Base-by-base conservation (phyloP, 2,113 vertebrate genomes). In the Craseonycteris thonglongyai region DNA sequence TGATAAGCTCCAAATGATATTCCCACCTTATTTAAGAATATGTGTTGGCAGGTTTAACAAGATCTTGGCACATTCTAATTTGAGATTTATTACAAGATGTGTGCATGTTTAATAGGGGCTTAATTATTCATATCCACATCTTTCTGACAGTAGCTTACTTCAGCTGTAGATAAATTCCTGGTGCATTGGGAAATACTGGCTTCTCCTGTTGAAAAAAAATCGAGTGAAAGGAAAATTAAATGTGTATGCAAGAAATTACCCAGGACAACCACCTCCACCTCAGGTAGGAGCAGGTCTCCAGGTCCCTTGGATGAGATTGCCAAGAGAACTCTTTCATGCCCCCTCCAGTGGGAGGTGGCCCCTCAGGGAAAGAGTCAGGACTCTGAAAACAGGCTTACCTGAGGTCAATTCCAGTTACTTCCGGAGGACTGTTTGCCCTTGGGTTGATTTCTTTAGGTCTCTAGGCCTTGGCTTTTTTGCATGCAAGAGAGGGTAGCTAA, bases 41-140 rank as follows among this genome's bases (percentile, higher is more conserved):
- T 95, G 95, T 97, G 94, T 97, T 97, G 95, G 96, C 96, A 97
- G 95, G 82, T 97, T 97, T 97, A 97, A 97, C 95, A 96, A 96
- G 97, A 97, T 96, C 96, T 97, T 97, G 95, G 97, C 97, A 97
- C 97, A 97, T 96, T 96, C 96, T 97, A 97, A 93, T 98, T 97
- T 56, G 96, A 97, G 96, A 97, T 98, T 98, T 98, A 96, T 98
- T 98, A 75, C 88, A 94, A 28, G 38, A 96, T 96, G 90, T 96
- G 88, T 98, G 94, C 94, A 97, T 97, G 84, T 95, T 97, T 98
- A 98, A 97, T 97, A 97, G 95, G 92, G 83, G 85, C 94, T 98
- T 98, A 97, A 97, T 98, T 98, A 97, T 96, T 98, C 90, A 97
- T 97, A 97, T 97, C 96, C 93, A 80, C 82, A 65, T 98, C 96